These are phyloP conservation scores for Cynopterus sphinx DNA, from an alignment of 2,797 vertebrate genomes.

Conservation along the genomic window DNA sequence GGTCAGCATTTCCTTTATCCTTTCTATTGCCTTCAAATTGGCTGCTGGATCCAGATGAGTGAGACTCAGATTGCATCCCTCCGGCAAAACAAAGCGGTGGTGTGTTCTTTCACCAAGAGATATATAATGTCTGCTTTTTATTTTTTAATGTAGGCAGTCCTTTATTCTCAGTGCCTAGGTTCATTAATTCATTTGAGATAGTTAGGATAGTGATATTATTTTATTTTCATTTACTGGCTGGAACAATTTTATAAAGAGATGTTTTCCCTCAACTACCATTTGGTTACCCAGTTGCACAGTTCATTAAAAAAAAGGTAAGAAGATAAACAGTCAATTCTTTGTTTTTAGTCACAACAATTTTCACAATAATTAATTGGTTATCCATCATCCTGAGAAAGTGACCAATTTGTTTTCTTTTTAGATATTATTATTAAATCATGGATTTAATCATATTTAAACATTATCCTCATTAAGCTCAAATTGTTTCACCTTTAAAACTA, in stretches of 20 bases:
- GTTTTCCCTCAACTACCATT: neutral
- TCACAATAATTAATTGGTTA: neutral
- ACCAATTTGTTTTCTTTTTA: neutral
- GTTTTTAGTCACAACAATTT: constrained; percentile 14
- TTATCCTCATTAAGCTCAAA: neutral
- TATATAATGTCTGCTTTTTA: neutral
- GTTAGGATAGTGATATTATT: neutral
- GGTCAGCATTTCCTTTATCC: neutral
- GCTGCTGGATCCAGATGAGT: neutral
- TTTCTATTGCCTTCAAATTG: neutral
- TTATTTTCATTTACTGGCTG: neutral
- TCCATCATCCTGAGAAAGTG: neutral
- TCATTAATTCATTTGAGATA: neutral
- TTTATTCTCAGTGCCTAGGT: neutral
- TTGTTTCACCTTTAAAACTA: neutral
- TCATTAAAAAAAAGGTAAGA: neutral
- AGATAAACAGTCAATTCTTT: neutral
- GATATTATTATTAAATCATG: neutral
- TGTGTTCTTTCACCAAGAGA: neutral
- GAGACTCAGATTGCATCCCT: neutral
- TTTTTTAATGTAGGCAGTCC: neutral
- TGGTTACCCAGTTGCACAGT: neutral
- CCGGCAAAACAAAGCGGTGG: neutral
- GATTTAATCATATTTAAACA: constrained; percentile 23
- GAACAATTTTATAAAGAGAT: neutral